Conservation (phyloP, 92 coral and sea anemone genomes). For the Zoanthus sociatus region DNA sequence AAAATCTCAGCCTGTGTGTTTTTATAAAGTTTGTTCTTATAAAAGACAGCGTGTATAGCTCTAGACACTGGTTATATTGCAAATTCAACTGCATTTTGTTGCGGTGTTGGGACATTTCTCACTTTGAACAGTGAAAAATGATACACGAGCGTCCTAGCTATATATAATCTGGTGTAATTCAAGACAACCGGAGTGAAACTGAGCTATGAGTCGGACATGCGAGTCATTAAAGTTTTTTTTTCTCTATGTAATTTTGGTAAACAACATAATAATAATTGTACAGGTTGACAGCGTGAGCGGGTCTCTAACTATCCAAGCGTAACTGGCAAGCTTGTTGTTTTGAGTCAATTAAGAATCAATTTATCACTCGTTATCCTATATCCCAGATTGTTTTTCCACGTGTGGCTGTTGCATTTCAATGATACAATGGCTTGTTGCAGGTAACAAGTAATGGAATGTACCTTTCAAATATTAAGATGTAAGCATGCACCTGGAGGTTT, state of each 20-base stretch:
- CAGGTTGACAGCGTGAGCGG: background rate
- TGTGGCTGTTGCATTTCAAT: background rate
- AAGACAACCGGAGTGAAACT: too few relatives aligned
- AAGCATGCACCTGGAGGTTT: background rate
- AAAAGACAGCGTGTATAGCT: too few relatives aligned
- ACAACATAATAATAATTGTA: background rate
- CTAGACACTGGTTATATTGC: too few relatives aligned
- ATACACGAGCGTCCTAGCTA: too few relatives aligned
- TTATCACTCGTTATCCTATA: slow-evolving; percentile 37
- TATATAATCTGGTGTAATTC: too few relatives aligned
- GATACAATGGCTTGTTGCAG: background rate
- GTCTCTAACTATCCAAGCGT: slow-evolving; percentile 7
- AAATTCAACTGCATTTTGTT: too few relatives aligned
- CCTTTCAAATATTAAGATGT: background rate
- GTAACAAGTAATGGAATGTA: slow-evolving; percentile 17
- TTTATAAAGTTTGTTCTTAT: too few relatives aligned
- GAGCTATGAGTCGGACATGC: background rate
- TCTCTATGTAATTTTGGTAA: background rate
- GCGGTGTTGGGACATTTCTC: too few relatives aligned
- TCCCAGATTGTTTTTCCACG: slow-evolving; percentile 28
- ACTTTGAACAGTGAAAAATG: too few relatives aligned
- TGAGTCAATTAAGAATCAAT: slow-evolving; percentile 41
- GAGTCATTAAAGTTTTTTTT: background rate
- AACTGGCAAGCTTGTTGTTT: slow-evolving; percentile 20
- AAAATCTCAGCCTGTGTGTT: too few relatives aligned